Conservation (phyloP, 2,113 vertebrate species). For the Ondatra zibethicus region DNA sequence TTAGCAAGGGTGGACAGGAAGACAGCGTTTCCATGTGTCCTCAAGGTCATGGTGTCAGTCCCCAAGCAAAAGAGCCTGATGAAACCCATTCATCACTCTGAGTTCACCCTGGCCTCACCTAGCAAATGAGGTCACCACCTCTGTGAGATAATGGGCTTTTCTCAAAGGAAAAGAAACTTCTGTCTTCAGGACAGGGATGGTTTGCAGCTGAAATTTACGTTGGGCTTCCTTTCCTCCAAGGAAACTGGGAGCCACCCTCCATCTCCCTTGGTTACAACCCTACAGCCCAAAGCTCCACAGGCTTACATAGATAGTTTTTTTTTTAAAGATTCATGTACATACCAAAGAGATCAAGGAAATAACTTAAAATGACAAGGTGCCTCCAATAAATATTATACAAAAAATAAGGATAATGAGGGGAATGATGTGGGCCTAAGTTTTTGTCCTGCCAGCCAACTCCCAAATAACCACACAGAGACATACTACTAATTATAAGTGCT, state of each 20-base stretch:
- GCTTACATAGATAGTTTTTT: neutral
- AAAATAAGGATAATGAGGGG: neutral
- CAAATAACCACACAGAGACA: too few species aligned
- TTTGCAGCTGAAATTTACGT: neutral
- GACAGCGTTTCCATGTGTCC: neutral
- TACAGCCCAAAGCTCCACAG: neutral
- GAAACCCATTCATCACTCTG: neutral
- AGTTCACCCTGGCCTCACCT: neutral
- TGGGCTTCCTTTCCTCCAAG: neutral
- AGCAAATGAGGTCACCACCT: neutral
- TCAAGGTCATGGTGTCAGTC: neutral
- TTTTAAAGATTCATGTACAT: neutral
- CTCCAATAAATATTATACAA: neutral
- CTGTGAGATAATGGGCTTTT: neutral
- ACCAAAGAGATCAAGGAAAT: slow-evolving; percentile 17
- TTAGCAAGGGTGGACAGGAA: neutral
- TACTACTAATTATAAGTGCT: too few species aligned
- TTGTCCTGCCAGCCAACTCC: too few species aligned
- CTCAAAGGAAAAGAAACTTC: neutral
- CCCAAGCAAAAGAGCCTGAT: neutral
- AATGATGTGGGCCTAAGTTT: neutral
- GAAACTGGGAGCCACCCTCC: neutral
- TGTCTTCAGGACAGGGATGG: neutral
- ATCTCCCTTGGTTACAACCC: neutral
- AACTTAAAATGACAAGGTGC: neutral